These are phyloP conservation scores for Chaunax sp. DNA, from an alignment of 2,797 vertebrate species.

Conservation along the genomic window DNA sequence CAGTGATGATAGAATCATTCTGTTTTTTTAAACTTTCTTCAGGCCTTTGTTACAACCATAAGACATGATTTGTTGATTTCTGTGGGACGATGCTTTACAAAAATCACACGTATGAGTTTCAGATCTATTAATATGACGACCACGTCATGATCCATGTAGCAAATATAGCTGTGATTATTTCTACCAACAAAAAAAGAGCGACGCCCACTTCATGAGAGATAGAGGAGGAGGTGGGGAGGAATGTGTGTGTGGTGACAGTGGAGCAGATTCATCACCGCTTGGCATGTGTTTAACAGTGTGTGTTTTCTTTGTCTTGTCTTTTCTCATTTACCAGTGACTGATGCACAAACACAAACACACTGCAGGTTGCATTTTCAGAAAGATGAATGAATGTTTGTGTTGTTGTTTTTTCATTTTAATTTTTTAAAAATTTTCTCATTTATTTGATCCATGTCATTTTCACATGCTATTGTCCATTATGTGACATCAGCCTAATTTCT, in stretches of 20 bases:
- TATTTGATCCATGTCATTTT: too few species aligned
- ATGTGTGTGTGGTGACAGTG: conserved; percentile 51
- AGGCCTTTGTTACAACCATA: too few species aligned
- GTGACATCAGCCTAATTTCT: too few species aligned
- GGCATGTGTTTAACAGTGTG: conserved; percentile 61
- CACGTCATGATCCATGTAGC: not conserved
- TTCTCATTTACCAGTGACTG: conserved; percentile 47
- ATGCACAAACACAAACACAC: conserved; percentile 34
- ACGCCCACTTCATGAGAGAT: not conserved
- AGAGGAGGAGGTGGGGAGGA: conserved; percentile 69
- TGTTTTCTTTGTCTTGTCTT: conserved; percentile 69
- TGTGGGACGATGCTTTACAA: not conserved
- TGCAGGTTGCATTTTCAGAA: too few species aligned
- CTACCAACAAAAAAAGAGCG: not conserved
- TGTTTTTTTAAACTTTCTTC: not conserved
- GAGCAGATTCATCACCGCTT: conserved; percentile 74
- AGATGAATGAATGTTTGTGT: not conserved
- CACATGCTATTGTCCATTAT: too few species aligned
- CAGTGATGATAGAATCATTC: too few species aligned
- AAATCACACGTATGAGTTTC: not conserved
- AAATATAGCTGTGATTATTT: conserved; percentile 19
- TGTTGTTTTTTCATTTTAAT: too few species aligned
- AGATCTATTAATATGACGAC: not conserved
- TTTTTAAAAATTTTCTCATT: too few species aligned
- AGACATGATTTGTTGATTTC: not conserved